These are phyloP conservation scores for Muscina levida DNA, from an alignment of 2,888 invertebrate genomes.

Conservation along the genomic window DNA sequence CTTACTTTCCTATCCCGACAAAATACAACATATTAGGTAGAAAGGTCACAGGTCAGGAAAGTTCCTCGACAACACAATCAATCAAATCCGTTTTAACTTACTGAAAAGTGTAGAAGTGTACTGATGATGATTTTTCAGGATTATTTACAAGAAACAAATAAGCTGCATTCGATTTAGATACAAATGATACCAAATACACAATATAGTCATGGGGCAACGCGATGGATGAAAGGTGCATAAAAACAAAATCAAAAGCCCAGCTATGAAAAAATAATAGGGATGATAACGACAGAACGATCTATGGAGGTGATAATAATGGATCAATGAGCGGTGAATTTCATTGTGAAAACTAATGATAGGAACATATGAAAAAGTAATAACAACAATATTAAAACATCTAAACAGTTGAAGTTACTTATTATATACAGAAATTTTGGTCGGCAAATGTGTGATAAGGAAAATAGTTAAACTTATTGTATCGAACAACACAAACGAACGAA, in stretches of 20 bases:
- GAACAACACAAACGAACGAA: conserved; percentile 18
- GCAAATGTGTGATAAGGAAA: conserved; percentile 22
- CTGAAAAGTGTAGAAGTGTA: conserved; percentile 11
- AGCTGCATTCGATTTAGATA: conserved; percentile 15
- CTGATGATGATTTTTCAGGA: neutral
- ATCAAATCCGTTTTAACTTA: conserved; percentile 2
- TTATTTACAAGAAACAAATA: conserved; percentile 15
- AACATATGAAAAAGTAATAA: conserved; percentile 11
- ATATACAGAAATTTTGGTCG: conserved; percentile 47
- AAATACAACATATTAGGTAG: no score
- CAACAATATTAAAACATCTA: conserved; percentile 8
- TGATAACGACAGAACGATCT: neutral
- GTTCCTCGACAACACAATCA: neutral
- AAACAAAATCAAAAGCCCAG: neutral
- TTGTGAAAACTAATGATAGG: neutral
- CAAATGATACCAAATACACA: neutral
- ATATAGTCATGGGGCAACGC: no score
- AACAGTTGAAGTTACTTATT: conserved; percentile 14
- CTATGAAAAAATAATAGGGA: neutral
- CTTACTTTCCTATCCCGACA: conserved; percentile 14
- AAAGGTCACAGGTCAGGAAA: neutral
- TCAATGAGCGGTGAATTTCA: neutral
- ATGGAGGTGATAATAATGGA: neutral
- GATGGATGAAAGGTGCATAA: conserved; percentile 1
- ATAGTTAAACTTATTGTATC: conserved; percentile 1